Evolutionary conservation across 2,113 vertebrate species (phyloP).

Genomic region (Clarias magur): DNA sequence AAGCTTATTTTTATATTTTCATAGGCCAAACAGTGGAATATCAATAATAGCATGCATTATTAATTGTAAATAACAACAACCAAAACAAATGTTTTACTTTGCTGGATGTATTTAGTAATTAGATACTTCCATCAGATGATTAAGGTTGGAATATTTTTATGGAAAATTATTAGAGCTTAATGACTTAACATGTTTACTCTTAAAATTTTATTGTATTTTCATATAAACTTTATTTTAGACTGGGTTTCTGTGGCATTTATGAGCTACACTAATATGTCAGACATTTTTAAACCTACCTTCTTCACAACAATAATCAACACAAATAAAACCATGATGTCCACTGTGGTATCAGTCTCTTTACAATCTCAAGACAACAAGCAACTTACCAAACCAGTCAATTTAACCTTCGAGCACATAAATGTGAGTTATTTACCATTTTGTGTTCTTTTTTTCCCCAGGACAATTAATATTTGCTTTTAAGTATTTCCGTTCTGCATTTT

Average conservation of each 20-base stretch:
- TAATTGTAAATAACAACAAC: too few relatives aligned
- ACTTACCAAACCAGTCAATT: slow-evolving; percentile 34
- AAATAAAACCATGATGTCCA: slow-evolving; percentile 40
- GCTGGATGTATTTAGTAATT: too few relatives aligned
- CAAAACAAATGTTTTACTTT: too few relatives aligned
- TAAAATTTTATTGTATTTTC: neutral
- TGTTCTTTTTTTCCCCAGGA: too few relatives aligned
- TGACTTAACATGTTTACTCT: too few relatives aligned
- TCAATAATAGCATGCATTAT: too few relatives aligned
- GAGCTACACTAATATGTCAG: slow-evolving; percentile 6
- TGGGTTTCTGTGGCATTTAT: slow-evolving; percentile 29
- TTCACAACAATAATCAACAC: slow-evolving; percentile 1
- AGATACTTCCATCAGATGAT: too few relatives aligned
- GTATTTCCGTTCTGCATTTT: neutral
- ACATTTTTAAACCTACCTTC: slow-evolving; percentile 1
- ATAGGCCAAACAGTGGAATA: too few relatives aligned
- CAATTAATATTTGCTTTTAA: neutral
- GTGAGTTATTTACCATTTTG: slow-evolving; percentile 9
- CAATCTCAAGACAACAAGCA: neutral
- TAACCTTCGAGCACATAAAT: slow-evolving; percentile 35
- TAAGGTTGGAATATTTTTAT: too few relatives aligned
- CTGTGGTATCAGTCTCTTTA: slow-evolving; percentile 34
- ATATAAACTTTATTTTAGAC: neutral
- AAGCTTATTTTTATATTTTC: too few relatives aligned
- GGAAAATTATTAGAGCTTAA: too few relatives aligned